These are phyloP conservation scores for Drosophila limbata DNA, from an alignment of 2,888 invertebrate genomes.

Conservation along the genomic window DNA sequence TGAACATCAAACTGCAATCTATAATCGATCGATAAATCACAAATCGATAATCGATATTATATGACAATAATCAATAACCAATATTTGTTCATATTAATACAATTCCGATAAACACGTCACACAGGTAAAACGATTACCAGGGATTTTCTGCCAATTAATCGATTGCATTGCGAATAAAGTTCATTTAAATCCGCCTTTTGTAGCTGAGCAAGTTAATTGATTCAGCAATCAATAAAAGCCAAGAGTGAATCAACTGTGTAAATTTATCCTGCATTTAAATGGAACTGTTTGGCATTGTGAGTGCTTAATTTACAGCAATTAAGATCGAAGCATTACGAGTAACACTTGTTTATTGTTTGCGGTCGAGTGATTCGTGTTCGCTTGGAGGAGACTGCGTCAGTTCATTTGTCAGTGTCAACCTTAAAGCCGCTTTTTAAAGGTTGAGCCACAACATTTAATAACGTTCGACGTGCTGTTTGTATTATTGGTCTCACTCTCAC, in stretches of 20 bases:
- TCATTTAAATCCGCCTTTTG: conserved; percentile 3
- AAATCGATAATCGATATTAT: too few relatives aligned
- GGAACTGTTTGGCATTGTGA: conserved; percentile 20
- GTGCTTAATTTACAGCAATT: conserved; percentile 43
- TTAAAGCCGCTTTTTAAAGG: conserved; percentile 43
- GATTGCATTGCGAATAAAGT: not conserved
- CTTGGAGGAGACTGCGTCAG: conserved; percentile 19
- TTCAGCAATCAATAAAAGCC: conserved; percentile 31
- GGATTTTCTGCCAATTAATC: conserved; percentile 1
- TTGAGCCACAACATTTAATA: conserved; percentile 47
- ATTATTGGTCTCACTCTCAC: conserved; percentile 5
- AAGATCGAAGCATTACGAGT: conserved; percentile 25
- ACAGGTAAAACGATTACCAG: not conserved
- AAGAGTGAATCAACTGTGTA: conserved; percentile 8
- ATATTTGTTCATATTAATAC: too few relatives aligned
- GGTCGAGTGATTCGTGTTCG: conserved; percentile 16
- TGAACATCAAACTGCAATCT: too few relatives aligned
- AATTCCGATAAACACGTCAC: not conserved
- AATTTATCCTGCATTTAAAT: conserved; percentile 40
- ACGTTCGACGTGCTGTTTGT: conserved; percentile 45
- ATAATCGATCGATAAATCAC: too few relatives aligned
- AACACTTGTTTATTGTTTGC: conserved; percentile 54
- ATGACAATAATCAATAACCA: too few relatives aligned
- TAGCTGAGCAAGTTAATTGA: conserved; percentile 29
- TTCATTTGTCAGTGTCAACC: conserved; percentile 48